Evolutionary conservation across 2,888 invertebrate species (phyloP).

Genomic region (Lasioglossum pauxillum): DNA sequence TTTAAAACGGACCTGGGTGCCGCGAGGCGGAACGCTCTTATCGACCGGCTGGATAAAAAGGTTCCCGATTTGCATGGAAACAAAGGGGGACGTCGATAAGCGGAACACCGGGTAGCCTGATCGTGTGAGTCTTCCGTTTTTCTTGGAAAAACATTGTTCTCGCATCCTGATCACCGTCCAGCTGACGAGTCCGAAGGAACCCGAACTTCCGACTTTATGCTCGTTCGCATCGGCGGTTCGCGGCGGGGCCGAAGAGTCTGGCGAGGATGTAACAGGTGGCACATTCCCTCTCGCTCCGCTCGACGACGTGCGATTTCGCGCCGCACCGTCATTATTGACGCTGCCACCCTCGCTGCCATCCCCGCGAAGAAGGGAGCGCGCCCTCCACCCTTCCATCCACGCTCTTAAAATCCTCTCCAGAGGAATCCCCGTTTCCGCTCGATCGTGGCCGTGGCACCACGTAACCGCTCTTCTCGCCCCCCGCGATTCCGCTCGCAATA

Average conservation of each 20-base stretch:
- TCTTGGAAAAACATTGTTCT: not conserved
- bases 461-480: slow-evolving; percentile 24
- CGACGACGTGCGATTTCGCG: slow-evolving; percentile 70
- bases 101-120: not conserved
- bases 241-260: slow-evolving; percentile 56
- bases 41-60: not conserved
- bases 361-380: slow-evolving; percentile 42
- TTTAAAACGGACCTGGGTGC: not conserved
- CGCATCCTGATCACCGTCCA: not conserved
- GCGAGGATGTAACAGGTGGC: slow-evolving; percentile 78
- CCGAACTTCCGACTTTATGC: slow-evolving; percentile 73
- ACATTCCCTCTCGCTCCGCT: slow-evolving; percentile 66
- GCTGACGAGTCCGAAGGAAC: slow-evolving; percentile 62
- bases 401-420: slow-evolving; percentile 60
- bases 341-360: slow-evolving; percentile 47
- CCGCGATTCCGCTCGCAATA: slow-evolving; percentile 55
- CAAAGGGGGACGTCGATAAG: not conserved
- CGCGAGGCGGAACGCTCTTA: not conserved
- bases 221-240: slow-evolving; percentile 59
- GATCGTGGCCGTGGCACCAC: slow-evolving; percentile 50
- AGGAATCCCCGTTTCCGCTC: slow-evolving; percentile 63
- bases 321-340: slow-evolving; percentile 77
- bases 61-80: slow-evolving; percentile 5
- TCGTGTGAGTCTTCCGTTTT: not conserved
- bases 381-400: slow-evolving; percentile 29